These are phyloP conservation scores for Spilarctia lutea DNA, from an alignment of 2,888 invertebrate species.

Conservation along the genomic window DNA sequence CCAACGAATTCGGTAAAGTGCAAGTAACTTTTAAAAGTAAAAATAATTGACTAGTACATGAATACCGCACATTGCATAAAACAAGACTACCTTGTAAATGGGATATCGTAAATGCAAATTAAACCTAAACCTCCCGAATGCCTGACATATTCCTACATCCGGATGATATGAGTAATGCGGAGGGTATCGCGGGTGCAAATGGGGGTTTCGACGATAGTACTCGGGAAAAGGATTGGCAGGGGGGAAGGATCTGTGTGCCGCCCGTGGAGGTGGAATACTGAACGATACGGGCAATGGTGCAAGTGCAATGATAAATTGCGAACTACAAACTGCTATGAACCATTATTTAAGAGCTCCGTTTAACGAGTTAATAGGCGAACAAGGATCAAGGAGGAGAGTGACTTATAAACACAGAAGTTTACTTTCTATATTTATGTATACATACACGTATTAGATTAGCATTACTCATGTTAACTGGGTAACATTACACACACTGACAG, in stretches of 20 bases:
- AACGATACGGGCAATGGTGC: background rate
- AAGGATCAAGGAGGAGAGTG: background rate
- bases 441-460: background rate
- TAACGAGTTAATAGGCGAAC: background rate
- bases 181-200: constrained; percentile 17
- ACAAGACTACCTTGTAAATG: background rate
- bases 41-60: background rate
- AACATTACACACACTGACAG: background rate
- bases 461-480: background rate
- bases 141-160: constrained; percentile 14
- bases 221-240: background rate
- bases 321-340: background rate
- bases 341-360: background rate
- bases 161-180: constrained; percentile 24
- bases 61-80: background rate
- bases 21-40: background rate
- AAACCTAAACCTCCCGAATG: background rate
- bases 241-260: background rate
- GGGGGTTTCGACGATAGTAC: constrained; percentile 2
- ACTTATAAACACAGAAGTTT: background rate
- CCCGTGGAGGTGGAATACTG: constrained; percentile 4
- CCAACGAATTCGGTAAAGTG: background rate
- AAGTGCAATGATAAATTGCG: background rate
- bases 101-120: background rate
- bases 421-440: background rate